These are phyloP conservation scores for Pygathrix nemaeus DNA, from an alignment of 2,113 vertebrate species.

Conservation along the genomic window DNA sequence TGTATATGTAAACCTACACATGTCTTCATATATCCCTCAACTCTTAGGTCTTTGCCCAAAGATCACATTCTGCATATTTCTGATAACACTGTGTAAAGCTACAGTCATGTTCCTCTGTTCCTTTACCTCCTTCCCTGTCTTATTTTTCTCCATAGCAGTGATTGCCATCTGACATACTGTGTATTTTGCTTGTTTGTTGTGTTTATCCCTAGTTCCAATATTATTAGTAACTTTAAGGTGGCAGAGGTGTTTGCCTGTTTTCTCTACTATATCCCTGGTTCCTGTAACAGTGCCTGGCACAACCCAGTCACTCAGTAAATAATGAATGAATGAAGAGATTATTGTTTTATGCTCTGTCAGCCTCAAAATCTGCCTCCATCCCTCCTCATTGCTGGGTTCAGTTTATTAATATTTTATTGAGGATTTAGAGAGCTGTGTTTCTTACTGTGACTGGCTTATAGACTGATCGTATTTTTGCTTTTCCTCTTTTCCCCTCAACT, in stretches of 20 bases:
- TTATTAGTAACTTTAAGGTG: neutral
- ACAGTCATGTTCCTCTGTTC: neutral
- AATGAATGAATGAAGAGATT: neutral
- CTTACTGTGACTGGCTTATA: neutral
- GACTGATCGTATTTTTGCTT: neutral
- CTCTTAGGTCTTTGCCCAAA: neutral
- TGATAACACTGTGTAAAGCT: neutral
- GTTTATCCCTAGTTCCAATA: neutral
- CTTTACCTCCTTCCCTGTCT: neutral
- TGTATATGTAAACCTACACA: neutral
- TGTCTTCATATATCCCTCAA: neutral
- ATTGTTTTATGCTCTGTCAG: neutral
- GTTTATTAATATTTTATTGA: no score
- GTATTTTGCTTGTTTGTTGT: no score
- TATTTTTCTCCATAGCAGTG: no score
- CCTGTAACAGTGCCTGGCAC: neutral
- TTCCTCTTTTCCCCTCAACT: neutral
- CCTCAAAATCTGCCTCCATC: neutral
- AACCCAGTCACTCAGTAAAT: neutral
- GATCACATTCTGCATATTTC: neutral
- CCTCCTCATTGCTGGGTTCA: neutral
- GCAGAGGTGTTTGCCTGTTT: neutral
- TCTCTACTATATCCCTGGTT: neutral
- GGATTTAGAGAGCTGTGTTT: neutral
- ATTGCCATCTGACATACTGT: no score